Evolutionary conservation across 2,888 invertebrate species (phyloP).

Genomic region (Pristionchus arcanus): DNA sequence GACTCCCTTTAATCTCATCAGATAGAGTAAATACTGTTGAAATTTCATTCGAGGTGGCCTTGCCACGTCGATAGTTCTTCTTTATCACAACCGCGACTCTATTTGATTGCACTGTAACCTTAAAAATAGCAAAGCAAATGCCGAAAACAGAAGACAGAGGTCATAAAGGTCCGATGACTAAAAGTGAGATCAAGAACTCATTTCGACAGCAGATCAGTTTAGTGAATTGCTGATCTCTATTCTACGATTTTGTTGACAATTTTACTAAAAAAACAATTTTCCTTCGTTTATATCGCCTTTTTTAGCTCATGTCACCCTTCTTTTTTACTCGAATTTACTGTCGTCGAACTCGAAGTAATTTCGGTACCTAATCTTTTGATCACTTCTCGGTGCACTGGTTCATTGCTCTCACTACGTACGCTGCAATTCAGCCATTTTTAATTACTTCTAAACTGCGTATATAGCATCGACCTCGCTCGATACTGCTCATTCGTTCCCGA

Average conservation of each 20-base stretch:
- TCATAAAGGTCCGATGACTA: neutral
- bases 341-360: neutral
- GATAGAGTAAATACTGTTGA: too few relatives aligned
- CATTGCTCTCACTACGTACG: neutral
- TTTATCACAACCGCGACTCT: neutral
- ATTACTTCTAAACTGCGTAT: constrained; percentile 25
- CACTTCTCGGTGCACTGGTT: neutral
- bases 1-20: too few relatives aligned
- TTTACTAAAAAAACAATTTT: neutral
- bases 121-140: too few relatives aligned
- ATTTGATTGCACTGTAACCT: neutral
- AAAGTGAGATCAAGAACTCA: neutral
- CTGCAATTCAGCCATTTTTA: neutral
- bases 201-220: neutral
- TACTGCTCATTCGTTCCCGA: neutral
- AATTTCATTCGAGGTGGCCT: neutral
- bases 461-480: neutral
- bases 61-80: neutral
- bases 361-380: neutral
- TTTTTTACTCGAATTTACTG: neutral
- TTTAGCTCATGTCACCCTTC: neutral
- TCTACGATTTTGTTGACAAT: neutral
- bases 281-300: neutral
- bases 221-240: neutral
- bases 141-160: neutral